Base-by-base conservation (phyloP, 2,797 vertebrate species). In the Hemitrygon akajei region DNA sequence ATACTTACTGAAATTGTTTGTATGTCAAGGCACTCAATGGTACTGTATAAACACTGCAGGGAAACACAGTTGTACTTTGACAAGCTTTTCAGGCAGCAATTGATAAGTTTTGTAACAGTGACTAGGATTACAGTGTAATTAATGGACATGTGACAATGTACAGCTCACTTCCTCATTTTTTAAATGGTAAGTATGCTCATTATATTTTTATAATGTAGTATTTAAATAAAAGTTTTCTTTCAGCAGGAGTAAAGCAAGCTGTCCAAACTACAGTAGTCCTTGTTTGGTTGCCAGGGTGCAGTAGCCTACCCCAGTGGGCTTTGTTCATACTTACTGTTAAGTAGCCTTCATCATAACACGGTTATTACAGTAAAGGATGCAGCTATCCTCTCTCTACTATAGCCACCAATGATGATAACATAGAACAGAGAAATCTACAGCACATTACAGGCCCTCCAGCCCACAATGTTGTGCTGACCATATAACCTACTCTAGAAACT, bases 1-100 rank as follows among this genome's bases (percentile, higher is more conserved):
- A 71, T 20, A 93, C 27, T 93, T 93, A 93, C 69, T 76, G 91
- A 75, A 93, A 58, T 14, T 76, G 9, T 75, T 37, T 92, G 40
- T 92, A 47, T 75, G 40, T 73, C 1, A 11, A 92, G 66, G 40
- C 40, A 56, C 91, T 76, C 37, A 27, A 56, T 73, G 12, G 69
- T 93, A 75, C 69, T 93, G 71, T 93, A 58, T 58, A 56, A 93
- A 75, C 69, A 93, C 73, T 93, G 91, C 66, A 93, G 91, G 91
- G 37, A 73, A 75, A n/a, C 25, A 56, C 40, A 11, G 11, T 27
- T 93, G 69, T 76, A 76, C 37, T 56, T 56, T 40, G 66, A 30
- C 11, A 56, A 75, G 91, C 71, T 93, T 76, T 93, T 40, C 34
- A 76, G 91, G 91, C 69, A 93, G 71, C 69, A 76, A 76, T 76